phyloP scores from a whole-genome alignment of 2,888 invertebrate genomes.

The Agrotis exclamationis region DNA sequence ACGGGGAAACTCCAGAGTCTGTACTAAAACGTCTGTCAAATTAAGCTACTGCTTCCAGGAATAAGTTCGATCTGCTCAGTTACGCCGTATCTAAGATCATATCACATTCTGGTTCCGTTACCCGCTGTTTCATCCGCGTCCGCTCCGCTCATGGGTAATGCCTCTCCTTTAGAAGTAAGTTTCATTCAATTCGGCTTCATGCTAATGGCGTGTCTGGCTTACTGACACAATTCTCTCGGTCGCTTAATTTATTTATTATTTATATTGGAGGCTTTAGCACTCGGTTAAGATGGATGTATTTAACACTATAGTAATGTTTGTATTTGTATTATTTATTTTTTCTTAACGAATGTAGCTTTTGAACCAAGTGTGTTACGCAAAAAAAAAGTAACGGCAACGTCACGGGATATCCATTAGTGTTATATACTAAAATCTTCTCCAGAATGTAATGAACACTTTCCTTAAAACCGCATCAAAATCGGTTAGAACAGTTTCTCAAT shows the following conservation, averaged over 20 bases:
- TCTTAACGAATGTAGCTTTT: not conserved
- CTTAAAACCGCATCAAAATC: no score
- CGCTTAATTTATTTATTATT: conserved; percentile 65
- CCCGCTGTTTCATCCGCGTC: not conserved
- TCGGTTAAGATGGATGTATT: conserved; percentile 19
- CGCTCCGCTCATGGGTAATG: conserved; percentile 30
- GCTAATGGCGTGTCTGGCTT: conserved; percentile 67
- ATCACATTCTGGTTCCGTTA: no score
- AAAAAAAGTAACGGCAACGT: no score
- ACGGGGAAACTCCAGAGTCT: no score
- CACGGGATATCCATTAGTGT: no score
- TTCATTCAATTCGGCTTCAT: conserved; percentile 68
- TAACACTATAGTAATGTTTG: conserved; percentile 30
- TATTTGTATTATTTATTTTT: conserved; percentile 19
- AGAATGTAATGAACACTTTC: no score
- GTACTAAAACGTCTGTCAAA: no score
- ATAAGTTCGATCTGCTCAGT: no score
- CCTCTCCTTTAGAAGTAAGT: conserved; percentile 44
- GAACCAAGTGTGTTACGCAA: not conserved
- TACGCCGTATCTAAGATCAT: no score
- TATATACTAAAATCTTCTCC: no score
- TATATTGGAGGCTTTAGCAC: conserved; percentile 57
- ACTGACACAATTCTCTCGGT: conserved; percentile 70
- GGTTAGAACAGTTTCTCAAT: no score
- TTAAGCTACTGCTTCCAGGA: no score